These are phyloP conservation scores for Gila robusta DNA, from an alignment of 2,797 vertebrate species.

Conservation along the genomic window DNA sequence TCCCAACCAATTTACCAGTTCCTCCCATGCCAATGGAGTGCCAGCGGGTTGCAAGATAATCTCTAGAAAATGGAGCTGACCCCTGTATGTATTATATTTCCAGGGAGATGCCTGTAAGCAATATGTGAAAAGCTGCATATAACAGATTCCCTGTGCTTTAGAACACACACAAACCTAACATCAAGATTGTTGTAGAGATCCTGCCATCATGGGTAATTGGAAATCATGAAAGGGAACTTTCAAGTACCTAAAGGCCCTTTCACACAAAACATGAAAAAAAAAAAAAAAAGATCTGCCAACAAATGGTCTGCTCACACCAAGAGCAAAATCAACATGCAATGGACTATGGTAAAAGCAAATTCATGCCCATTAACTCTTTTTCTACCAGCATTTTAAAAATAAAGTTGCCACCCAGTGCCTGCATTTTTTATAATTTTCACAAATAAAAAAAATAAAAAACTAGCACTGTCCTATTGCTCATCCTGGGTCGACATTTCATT, in stretches of 20 bases:
- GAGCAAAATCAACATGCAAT: neutral
- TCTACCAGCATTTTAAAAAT: no score
- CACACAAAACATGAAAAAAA: neutral
- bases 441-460: no score
- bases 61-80: conserved; percentile 26
- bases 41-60: conserved; percentile 21
- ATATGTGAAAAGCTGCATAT: conserved; percentile 4
- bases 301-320: neutral
- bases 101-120: conserved; percentile 8
- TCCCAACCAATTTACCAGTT: conserved; percentile 33
- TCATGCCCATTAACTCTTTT: no score
- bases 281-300: neutral
- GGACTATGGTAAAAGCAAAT: neutral
- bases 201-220: neutral
- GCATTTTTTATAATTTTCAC: no score
- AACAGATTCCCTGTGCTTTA: neutral
- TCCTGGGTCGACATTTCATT: no score
- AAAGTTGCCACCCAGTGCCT: no score
- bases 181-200: neutral
- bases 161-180: neutral
- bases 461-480: no score
- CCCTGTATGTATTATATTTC: conserved; percentile 17
- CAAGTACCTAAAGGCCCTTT: neutral
- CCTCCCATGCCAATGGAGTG: conserved; percentile 33
- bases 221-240: neutral